Evolutionary conservation across 1,140 invertebrate genomes (phyloP).

Genomic region (Drosophila pruinosa): DNA sequence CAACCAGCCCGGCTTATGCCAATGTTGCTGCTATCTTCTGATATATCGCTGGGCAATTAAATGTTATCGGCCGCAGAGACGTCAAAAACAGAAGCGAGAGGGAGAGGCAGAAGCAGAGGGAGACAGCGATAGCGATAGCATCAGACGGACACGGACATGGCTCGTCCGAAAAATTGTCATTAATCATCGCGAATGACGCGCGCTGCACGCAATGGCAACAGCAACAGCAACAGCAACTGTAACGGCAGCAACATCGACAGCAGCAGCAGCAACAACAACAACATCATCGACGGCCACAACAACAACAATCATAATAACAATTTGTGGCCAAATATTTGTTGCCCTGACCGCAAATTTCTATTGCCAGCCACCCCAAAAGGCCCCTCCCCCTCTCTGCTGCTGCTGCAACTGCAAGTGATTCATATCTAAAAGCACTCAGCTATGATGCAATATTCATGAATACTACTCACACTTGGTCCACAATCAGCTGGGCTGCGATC

Average conservation of each 20-base stretch:
- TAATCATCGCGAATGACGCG: conserved; percentile 65
- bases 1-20: too few relatives aligned
- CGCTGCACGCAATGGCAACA: conserved; percentile 47
- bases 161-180: conserved; percentile 72
- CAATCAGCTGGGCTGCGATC: neutral
- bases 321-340: conserved; percentile 76
- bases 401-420: conserved; percentile 18
- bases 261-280: neutral
- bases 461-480: neutral
- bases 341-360: conserved; percentile 44
- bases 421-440: conserved; percentile 16
- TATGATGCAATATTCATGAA: conserved; percentile 38
- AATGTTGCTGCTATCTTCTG: conserved; percentile 60
- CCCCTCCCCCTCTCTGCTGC: neutral
- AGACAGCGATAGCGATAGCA: conserved; percentile 5
- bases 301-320: conserved; percentile 67
- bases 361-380: neutral
- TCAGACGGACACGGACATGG: conserved; percentile 34
- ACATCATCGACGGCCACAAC: conserved; percentile 11
- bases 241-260: conserved; percentile 3
- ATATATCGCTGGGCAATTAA: conserved; percentile 78
- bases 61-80: conserved; percentile 69
- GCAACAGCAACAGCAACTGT: conserved; percentile 11
- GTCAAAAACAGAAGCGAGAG: conserved; percentile 25
- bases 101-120: neutral